phyloP scores from a whole-genome alignment of 2,113 vertebrate species.

The Atlantisia rogersi region DNA sequence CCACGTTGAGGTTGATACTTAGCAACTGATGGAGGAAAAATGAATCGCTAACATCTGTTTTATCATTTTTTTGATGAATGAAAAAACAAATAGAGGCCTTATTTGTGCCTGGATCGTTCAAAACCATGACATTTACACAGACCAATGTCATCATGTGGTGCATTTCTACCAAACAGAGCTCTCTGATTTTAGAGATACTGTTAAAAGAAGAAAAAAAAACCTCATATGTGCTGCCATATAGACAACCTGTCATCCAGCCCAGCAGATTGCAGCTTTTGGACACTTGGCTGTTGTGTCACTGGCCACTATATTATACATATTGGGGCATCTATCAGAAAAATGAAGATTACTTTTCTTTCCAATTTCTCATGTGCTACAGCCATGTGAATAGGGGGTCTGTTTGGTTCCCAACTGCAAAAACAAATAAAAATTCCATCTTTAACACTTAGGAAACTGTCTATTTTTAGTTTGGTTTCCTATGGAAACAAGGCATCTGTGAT shows the following conservation, averaged over 20 bases:
- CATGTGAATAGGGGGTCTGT: slow-evolving; percentile 59
- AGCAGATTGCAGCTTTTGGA: not conserved
- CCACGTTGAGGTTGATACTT: not conserved
- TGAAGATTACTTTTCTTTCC: slow-evolving; percentile 11
- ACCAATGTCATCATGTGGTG: not conserved
- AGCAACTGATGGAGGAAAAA: not conserved
- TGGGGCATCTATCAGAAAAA: not conserved
- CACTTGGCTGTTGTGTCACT: not conserved
- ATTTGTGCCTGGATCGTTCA: not conserved
- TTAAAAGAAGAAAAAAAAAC: not conserved
- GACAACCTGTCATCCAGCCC: not conserved
- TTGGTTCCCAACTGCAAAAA: slow-evolving; percentile 64
- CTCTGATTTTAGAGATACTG: not conserved
- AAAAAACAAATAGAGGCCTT: not conserved
- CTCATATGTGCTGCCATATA: not conserved
- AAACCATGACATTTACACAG: slow-evolving; percentile 15
- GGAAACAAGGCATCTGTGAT: slow-evolving; percentile 69
- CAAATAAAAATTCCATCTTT: slow-evolving; percentile 72
- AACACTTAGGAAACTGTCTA: slow-evolving; percentile 66
- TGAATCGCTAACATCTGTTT: slow-evolving; percentile 42
- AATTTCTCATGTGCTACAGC: slow-evolving; percentile 29
- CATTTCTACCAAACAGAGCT: not conserved
- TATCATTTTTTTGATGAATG: slow-evolving; percentile 2
- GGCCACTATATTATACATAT: not conserved
- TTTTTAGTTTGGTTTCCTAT: slow-evolving; percentile 73